Conservation (phyloP, 2,113 vertebrate genomes). For the Paradoxurus hermaphroditus region DNA sequence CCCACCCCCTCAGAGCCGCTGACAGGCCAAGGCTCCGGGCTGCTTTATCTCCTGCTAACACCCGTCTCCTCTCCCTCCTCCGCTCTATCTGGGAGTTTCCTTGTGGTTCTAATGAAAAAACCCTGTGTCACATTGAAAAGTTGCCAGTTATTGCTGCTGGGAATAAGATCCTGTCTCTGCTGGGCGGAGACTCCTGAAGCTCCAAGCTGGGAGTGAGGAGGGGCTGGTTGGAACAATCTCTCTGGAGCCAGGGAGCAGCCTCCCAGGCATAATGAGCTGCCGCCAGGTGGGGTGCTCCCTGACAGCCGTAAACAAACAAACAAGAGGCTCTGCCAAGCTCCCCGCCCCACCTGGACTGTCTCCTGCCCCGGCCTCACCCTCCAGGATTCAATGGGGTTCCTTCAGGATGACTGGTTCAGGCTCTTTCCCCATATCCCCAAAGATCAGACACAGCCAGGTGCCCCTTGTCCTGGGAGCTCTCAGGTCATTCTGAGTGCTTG, state of each 20-base stretch:
- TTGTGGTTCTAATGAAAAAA: constrained; percentile 45
- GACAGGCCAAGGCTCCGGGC: neutral
- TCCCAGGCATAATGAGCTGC: constrained; percentile 9
- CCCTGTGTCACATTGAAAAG: constrained; percentile 44
- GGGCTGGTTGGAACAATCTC: neutral
- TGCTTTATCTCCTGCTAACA: constrained; percentile 61
- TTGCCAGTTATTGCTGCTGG: constrained; percentile 51
- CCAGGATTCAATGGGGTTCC: neutral
- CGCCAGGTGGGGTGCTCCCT: constrained; percentile 8
- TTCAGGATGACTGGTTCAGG: neutral
- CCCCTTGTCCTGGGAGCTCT: neutral
- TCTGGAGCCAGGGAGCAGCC: neutral
- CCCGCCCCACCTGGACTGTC: neutral
- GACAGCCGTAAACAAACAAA: constrained; percentile 37
- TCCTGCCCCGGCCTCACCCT: neutral
- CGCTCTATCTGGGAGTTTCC: constrained; percentile 25
- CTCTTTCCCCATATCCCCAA: too few species aligned
- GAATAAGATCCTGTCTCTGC: constrained; percentile 20
- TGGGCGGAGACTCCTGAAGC: neutral
- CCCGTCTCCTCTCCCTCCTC: neutral
- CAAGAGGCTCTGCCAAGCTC: neutral
- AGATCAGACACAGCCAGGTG: neutral
- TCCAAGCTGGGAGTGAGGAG: neutral
- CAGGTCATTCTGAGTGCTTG: neutral
- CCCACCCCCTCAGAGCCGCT: neutral